Evolutionary conservation across 2,797 vertebrate species (phyloP).

Genomic region (Melanotaenia nigrans): DNA sequence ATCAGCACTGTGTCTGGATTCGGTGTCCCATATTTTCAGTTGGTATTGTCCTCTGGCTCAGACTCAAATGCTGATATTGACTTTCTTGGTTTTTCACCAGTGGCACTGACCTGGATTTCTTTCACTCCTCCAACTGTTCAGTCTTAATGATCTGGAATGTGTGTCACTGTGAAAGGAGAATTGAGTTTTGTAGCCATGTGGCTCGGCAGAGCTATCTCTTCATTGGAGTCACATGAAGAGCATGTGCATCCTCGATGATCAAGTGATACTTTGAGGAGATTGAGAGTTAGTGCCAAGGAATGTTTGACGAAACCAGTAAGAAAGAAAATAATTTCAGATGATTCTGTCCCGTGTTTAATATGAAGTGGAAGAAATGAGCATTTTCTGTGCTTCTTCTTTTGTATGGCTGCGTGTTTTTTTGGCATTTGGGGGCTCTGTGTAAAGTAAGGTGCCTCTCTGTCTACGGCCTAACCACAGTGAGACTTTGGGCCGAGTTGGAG

Average conservation of each 20-base stretch:
- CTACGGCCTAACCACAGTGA: conserved; percentile 77
- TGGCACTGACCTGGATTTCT: conserved; percentile 61
- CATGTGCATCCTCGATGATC: conserved; percentile 77
- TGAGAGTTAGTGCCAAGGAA: conserved; percentile 54
- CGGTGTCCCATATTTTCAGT: conserved; percentile 45
- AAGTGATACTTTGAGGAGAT: conserved; percentile 73
- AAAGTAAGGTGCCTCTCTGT: conserved; percentile 81
- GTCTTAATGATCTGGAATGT: conserved; percentile 71
- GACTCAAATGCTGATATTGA: conserved; percentile 49
- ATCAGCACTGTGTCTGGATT: conserved; percentile 61
- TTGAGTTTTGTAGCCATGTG: conserved; percentile 47
- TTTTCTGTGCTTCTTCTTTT: conserved; percentile 38
- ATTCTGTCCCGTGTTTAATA: conserved; percentile 51
- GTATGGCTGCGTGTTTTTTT: conserved; percentile 63
- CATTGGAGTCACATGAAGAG: conserved; percentile 84
- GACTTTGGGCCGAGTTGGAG: conserved; percentile 72
- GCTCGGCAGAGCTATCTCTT: conserved; percentile 53
- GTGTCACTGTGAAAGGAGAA: conserved; percentile 62
- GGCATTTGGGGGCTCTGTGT: conserved; percentile 72
- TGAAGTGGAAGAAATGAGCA: conserved; percentile 36
- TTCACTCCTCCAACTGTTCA: conserved; percentile 43
- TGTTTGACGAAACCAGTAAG: conserved; percentile 52
- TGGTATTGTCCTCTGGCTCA: conserved; percentile 22
- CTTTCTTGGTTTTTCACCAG: conserved; percentile 18
- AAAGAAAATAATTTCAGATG: conserved; percentile 53